phyloP scores from a whole-genome alignment of 2,113 vertebrate species.

The Fulica atra region DNA sequence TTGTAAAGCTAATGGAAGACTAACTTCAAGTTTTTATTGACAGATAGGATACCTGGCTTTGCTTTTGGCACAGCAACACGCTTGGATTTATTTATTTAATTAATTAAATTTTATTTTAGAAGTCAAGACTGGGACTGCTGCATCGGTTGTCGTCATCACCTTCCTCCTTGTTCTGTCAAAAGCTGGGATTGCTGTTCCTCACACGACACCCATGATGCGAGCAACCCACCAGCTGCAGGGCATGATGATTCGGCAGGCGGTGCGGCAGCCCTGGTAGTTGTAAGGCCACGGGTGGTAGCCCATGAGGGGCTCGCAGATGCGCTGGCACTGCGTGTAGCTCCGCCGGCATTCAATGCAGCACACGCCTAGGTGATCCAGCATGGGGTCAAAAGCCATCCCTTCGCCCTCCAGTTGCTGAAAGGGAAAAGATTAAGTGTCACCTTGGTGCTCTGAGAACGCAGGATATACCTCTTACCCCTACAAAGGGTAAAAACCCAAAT shows the following conservation, averaged over 20 bases:
- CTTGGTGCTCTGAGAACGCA: fast-evolving
- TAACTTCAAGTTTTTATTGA: slow-evolving; percentile 49
- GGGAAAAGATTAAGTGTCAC: not conserved
- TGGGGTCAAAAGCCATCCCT: slow-evolving; percentile 89
- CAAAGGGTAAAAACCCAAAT: not conserved
- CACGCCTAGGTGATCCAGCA: slow-evolving; percentile 92
- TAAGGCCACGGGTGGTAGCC: slow-evolving; percentile 91
- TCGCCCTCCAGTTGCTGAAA: slow-evolving; percentile 83
- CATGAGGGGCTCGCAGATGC: slow-evolving; percentile 88
- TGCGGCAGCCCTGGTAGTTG: slow-evolving; percentile 89
- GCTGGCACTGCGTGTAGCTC: slow-evolving; percentile 90
- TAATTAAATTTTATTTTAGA: not conserved
- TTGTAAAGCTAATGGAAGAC: slow-evolving; percentile 25
- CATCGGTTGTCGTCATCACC: not conserved
- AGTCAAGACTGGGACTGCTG: not conserved
- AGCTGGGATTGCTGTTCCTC: not conserved
- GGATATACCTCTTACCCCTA: not conserved
- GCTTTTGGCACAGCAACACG: not conserved
- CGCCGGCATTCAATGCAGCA: slow-evolving; percentile 91
- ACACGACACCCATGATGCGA: slow-evolving; percentile 89
- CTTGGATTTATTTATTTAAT: not conserved
- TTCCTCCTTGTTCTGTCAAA: not conserved
- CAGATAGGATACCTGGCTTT: slow-evolving; percentile 29
- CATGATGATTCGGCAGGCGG: slow-evolving; percentile 89
- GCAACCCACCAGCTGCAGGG: slow-evolving; percentile 97